Conservation (phyloP, 1,140 invertebrate species). For the Bursaphelenchus mucronatus region DNA sequence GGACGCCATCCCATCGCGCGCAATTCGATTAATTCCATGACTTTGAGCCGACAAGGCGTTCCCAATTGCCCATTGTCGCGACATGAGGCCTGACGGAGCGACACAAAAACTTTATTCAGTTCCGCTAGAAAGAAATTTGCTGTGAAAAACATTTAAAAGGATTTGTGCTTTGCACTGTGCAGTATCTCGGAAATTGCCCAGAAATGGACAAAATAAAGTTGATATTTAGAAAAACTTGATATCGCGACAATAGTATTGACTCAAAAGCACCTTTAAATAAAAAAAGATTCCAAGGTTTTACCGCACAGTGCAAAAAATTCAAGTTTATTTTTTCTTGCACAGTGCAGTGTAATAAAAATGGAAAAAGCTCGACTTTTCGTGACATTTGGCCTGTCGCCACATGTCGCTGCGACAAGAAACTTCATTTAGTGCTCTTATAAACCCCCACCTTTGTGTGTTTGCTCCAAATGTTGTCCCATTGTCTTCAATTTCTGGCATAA, state of each 20-base stretch:
- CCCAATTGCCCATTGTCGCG: conserved; percentile 54
- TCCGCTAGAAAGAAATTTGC: conserved; percentile 41
- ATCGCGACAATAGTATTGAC: not conserved
- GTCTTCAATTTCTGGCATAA: conserved; percentile 46
- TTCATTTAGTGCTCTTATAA: conserved; percentile 3
- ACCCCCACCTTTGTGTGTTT: conserved; percentile 49
- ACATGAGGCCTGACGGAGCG: conserved; percentile 53
- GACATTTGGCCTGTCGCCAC: not conserved
- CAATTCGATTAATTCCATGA: conserved; percentile 56
- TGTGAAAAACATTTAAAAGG: not conserved
- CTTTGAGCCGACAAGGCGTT: conserved; percentile 52
- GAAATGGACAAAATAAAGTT: not conserved
- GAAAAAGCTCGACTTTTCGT: not conserved
- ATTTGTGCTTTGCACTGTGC: conserved; percentile 3
- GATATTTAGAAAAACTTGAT: not conserved
- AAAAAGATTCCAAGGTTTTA: too few species aligned
- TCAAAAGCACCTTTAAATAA: too few species aligned
- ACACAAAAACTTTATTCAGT: conserved; percentile 53
- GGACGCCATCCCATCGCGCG: conserved; percentile 54
- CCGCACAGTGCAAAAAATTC: too few species aligned
- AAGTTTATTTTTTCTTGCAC: too few species aligned
- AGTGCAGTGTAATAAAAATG: not conserved
- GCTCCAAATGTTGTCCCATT: conserved; percentile 43
- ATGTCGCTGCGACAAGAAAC: not conserved
- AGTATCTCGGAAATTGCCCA: not conserved